Conservation (phyloP, 2,113 vertebrate species). For the Henicopernis longicauda region DNA sequence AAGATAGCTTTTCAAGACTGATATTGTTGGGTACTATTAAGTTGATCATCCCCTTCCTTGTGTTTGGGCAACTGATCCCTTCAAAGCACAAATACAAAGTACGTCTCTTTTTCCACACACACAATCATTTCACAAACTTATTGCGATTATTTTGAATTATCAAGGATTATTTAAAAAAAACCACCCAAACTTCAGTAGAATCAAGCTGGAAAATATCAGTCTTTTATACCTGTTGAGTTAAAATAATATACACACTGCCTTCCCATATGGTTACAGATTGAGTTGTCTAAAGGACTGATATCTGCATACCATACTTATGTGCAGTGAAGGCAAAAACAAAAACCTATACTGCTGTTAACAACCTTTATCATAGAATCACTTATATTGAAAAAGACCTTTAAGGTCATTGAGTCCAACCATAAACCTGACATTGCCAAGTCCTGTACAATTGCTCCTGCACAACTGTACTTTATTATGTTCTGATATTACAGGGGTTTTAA, state of each 20-base stretch:
- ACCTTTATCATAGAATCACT: background rate
- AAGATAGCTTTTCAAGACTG: background rate
- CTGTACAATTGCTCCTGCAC: background rate
- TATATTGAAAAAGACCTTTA: background rate
- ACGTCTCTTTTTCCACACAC: fast-evolving
- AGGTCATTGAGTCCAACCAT: too few relatives aligned
- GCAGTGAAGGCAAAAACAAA: background rate
- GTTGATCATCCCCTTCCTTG: background rate
- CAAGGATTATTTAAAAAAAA: background rate
- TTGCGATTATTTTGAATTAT: background rate
- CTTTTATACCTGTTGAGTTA: background rate
- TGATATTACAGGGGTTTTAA: background rate
- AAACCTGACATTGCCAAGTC: background rate
- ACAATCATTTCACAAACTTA: background rate
- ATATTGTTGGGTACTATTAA: background rate
- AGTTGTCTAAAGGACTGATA: background rate
- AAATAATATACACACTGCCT: background rate
- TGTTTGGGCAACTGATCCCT: background rate
- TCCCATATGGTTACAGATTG: background rate
- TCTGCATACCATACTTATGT: background rate
- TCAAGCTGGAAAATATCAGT: background rate
- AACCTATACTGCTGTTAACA: background rate
- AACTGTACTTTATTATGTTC: background rate
- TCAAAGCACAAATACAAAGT: background rate
- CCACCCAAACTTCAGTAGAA: background rate